Percentiles rank a stretch among this genome's conserved stretches.
Evolutionary conservation across 2,888 invertebrate genomes (phyloP).

Genomic region (Trichogramma dendrolimi): DNA sequence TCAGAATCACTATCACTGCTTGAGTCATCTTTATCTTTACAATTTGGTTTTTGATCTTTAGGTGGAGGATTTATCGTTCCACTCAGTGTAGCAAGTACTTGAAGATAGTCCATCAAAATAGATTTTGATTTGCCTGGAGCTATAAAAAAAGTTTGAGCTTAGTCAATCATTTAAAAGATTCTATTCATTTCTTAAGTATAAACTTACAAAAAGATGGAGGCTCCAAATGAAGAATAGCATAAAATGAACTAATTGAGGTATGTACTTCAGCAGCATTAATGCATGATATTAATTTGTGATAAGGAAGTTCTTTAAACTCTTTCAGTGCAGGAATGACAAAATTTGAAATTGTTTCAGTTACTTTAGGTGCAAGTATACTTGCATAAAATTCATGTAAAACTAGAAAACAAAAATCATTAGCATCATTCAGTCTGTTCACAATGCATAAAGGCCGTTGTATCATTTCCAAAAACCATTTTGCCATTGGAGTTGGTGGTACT

Average conservation of each 20-base stretch:
- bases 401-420: conserved; percentile 55
- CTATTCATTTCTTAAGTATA: conserved; percentile 11
- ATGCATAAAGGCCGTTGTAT: conserved; percentile 71
- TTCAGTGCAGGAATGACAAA: conserved; percentile 69
- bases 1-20: conserved; percentile 60
- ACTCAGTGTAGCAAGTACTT: conserved; percentile 58
- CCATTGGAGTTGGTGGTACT: conserved; percentile 68
- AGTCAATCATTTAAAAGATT: conserved; percentile 5
- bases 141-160: conserved; percentile 21
- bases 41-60: conserved; percentile 53
- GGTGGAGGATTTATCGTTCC: conserved; percentile 51
- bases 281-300: conserved; percentile 53
- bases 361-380: conserved; percentile 64
- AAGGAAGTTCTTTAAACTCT: conserved; percentile 53
- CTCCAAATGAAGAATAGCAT: conserved; percentile 66
- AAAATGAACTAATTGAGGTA: conserved; percentile 64
- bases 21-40: conserved; percentile 55
- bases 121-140: conserved; percentile 37
- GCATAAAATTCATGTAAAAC: conserved; percentile 60
- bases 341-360: conserved; percentile 66
- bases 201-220: conserved; percentile 63
- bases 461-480: conserved; percentile 70
- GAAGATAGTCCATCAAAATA: conserved; percentile 54
- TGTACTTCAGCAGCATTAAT: conserved; percentile 50
- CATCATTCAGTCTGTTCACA: conserved; percentile 51